These are phyloP conservation scores for Salvelinus alpinus DNA, from an alignment of 2,113 vertebrate species.

Conservation along the genomic window DNA sequence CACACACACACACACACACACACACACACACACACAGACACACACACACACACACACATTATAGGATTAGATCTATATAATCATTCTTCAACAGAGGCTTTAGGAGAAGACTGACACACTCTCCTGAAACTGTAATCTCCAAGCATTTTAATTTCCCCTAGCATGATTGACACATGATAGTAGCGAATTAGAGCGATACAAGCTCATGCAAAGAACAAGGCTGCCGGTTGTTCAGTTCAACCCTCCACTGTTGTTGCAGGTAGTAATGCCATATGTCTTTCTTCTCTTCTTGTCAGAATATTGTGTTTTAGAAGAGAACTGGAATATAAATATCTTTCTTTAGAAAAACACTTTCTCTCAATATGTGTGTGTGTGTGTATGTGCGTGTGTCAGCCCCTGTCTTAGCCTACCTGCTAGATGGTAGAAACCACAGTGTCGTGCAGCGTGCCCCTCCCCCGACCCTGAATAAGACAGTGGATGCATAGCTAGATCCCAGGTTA, in stretches of 20 bases:
- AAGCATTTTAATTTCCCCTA: slow-evolving; percentile 19
- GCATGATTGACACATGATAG: slow-evolving; percentile 49
- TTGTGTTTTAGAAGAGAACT: not conserved
- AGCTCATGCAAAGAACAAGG: slow-evolving; percentile 47
- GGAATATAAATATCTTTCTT: too few relatives aligned
- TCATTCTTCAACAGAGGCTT: not conserved
- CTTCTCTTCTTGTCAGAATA: not conserved
- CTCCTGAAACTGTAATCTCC: slow-evolving; percentile 17
- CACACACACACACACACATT: not conserved
- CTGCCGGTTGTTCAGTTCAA: slow-evolving; percentile 46
- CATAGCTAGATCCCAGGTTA: slow-evolving; percentile 75
- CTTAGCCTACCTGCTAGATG: not conserved
- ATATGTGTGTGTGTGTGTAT: slow-evolving; percentile 2
- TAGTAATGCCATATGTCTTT: slow-evolving; percentile 41
- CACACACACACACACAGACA: too few relatives aligned
- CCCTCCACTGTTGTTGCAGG: slow-evolving; percentile 13
- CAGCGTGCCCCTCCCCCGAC: not conserved
- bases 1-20: too few relatives aligned
- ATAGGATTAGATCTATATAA: slow-evolving; percentile 7
- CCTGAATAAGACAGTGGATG: slow-evolving; percentile 63
- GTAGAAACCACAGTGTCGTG: slow-evolving; percentile 7
- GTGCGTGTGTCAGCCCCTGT: slow-evolving; percentile 1
- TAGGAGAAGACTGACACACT: not conserved
- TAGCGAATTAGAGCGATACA: slow-evolving; percentile 26
- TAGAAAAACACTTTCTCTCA: too few relatives aligned